Conservation (phyloP, 2,888 invertebrate genomes). For the Apamea epomidion region DNA sequence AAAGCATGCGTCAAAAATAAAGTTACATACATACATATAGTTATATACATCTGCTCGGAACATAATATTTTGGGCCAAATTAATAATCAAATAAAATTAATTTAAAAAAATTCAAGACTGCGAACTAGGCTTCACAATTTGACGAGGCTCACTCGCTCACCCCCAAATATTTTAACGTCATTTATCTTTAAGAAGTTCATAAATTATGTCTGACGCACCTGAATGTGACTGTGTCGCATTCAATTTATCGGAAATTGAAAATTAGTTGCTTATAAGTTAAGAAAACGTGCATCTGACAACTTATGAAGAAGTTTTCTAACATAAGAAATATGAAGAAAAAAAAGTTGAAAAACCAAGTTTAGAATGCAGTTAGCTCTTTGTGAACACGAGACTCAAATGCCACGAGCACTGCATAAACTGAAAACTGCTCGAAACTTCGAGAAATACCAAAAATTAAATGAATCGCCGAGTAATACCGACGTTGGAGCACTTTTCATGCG, state of each 20-base stretch:
- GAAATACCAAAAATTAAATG: slow-evolving; percentile 23
- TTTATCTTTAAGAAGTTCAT: no score
- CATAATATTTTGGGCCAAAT: no score
- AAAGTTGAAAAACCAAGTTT: slow-evolving; percentile 5
- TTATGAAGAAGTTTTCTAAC: background rate
- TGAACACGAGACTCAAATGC: background rate
- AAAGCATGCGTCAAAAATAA: background rate
- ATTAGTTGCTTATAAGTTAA: background rate
- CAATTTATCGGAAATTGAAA: no score
- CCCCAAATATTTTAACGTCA: background rate
- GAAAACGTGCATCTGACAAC: background rate
- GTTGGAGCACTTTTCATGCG: background rate
- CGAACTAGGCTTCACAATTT: background rate
- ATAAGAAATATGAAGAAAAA: background rate
- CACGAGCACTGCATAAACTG: background rate
- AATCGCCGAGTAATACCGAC: background rate
- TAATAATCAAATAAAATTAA: no score
- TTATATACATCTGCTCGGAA: no score
- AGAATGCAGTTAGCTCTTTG: background rate
- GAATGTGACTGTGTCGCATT: no score
- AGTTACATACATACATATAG: no score
- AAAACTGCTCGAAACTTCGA: slow-evolving; percentile 14
- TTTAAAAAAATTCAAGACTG: no score
- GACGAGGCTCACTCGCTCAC: background rate
- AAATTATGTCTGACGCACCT: background rate